Base-by-base conservation (phyloP, 2,888 invertebrate genomes). In the Dioctria rufipes region DNA sequence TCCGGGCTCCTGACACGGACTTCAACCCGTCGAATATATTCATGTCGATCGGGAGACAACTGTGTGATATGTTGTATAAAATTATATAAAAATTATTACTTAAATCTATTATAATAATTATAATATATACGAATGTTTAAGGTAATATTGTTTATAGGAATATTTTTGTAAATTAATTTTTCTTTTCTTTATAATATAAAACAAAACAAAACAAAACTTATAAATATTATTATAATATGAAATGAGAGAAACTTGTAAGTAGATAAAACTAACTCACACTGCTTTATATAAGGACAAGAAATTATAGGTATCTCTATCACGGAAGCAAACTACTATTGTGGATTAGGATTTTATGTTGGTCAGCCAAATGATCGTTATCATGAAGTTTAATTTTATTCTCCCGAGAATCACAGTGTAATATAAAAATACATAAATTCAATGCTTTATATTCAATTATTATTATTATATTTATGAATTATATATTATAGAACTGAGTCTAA, bases 1-100 rank as follows among this genome's bases (percentile, higher is more conserved):
- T 84, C 91, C 92, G 46, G 91, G 92, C 86, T 96, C 96, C 92
- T 96, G 96, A 96, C 96, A 95, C 87, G 95, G 95, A 90, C 93
- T 93, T 89, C 94, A 95, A 91, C 94, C 95, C 92, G 96, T 96
- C 92, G 96, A 96, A 90, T 96, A 95, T 90, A 96, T 96, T 88
- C 95, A 96, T 90, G 95, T 96, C 91, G 96, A 96, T 91, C 94
- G 96, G 89, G 96, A 96, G 91, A 96, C 96, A 89, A 96, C 96
- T 86, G 96, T 96, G 92, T 95, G 93, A 94, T 89, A 88, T 89
- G 89, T 88, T 87, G 86, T 86, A 67, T 66, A 81, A 69, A 66
- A 75, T 73, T 73, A 80, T 71, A 67, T 25, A 25, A 25, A 82
- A 54, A 81, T 75, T 25, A 25, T 60, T 80, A 78, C 63, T 81